Percentiles rank a stretch among this genome's conserved stretches.
Evolutionary conservation across 2,113 vertebrate species (phyloP).

Genomic region (Catagonus wagneri): DNA sequence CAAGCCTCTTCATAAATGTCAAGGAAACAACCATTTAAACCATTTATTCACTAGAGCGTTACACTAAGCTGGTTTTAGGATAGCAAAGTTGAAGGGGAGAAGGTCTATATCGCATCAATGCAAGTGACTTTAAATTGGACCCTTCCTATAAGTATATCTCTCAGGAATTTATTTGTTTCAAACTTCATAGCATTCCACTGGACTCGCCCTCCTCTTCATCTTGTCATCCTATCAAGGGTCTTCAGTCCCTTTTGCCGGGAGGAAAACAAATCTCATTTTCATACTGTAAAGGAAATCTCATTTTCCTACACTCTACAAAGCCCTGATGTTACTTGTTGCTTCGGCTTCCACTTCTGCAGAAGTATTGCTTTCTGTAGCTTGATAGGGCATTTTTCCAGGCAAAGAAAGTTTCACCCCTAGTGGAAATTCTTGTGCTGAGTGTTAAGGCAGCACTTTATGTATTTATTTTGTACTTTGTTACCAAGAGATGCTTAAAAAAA

Average conservation of each 20-base stretch:
- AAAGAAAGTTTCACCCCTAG: not conserved
- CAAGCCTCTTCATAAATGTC: not conserved
- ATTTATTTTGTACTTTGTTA: not conserved
- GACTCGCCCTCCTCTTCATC: not conserved
- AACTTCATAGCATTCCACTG: not conserved
- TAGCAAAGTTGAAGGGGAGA: not conserved
- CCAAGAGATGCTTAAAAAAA: not conserved
- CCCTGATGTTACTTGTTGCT: not conserved
- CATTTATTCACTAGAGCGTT: not conserved
- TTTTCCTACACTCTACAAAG: not conserved
- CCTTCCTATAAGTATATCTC: not conserved
- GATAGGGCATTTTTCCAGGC: not conserved
- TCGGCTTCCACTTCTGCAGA: not conserved
- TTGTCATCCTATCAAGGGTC: not conserved
- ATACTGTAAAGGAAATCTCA: not conserved
- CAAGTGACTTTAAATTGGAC: not conserved
- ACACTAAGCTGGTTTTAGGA: slow-evolving; percentile 24
- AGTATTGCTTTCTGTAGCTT: not conserved
- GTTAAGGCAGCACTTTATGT: not conserved
- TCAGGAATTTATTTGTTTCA: not conserved
- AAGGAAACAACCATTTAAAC: not conserved
- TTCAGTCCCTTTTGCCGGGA: not conserved
- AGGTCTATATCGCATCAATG: not conserved
- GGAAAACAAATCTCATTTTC: not conserved
- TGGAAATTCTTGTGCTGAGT: not conserved